Conservation (phyloP, 1,140 invertebrate species). For the Pomacea maculata region DNA sequence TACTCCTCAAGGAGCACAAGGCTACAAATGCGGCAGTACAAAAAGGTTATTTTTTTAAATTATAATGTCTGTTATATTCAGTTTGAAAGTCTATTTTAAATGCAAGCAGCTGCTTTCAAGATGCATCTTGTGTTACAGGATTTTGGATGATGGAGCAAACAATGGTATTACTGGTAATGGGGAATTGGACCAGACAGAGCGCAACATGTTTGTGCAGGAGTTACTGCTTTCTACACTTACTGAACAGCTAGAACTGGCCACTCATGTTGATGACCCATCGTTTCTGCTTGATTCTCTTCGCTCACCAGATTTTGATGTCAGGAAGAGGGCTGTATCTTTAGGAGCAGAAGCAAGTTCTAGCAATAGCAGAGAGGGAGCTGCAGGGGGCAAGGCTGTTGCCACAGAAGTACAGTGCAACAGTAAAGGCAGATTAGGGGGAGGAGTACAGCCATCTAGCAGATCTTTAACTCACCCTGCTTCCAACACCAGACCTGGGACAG, state of each 20-base stretch:
- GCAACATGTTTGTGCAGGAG: conserved; percentile 77
- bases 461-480: too few relatives aligned
- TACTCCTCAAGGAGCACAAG: too few relatives aligned
- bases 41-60: background rate
- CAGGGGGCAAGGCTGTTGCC: conserved; percentile 19
- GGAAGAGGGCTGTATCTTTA: conserved; percentile 6
- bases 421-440: conserved; percentile 5
- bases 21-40: too few relatives aligned
- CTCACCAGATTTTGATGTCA: conserved; percentile 34
- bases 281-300: conserved; percentile 30
- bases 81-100: background rate
- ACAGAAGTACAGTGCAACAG: conserved; percentile 22
- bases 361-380: conserved; percentile 22
- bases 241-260: conserved; percentile 52
- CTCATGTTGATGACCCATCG: conserved; percentile 36
- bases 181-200: conserved; percentile 73
- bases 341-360: conserved; percentile 2
- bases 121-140: conserved; percentile 65
- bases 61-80: background rate
- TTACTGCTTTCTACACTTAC: conserved; percentile 74
- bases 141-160: conserved; percentile 63
- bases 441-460: too few relatives aligned
- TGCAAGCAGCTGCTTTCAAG: background rate
- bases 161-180: conserved; percentile 69
- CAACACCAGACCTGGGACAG: too few relatives aligned